Conservation (phyloP, 2,797 vertebrate genomes). For the Spea hammondii region DNA sequence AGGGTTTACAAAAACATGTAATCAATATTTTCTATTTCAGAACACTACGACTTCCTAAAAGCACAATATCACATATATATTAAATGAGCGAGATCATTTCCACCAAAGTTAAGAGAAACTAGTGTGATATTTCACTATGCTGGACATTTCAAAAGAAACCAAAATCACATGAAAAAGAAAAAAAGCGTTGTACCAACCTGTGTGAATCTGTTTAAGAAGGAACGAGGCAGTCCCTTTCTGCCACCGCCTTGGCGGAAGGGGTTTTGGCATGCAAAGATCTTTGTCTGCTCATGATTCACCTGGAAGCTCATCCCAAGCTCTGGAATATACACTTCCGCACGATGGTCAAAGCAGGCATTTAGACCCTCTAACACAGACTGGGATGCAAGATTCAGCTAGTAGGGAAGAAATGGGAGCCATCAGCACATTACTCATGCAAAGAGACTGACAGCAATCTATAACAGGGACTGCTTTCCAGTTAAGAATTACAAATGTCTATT, state of each 20-base stretch:
- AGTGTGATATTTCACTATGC: too few species aligned
- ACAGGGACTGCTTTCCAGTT: too few species aligned
- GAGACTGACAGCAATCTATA: too few species aligned
- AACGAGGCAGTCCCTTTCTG: conserved; percentile 91
- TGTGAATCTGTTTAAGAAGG: conserved; percentile 96
- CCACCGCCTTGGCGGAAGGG: conserved; percentile 94
- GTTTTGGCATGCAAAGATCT: conserved; percentile 97
- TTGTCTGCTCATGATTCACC: conserved; percentile 89
- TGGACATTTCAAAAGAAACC: background rate
- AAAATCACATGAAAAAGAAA: background rate
- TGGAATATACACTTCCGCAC: conserved; percentile 91
- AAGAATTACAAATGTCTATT: too few species aligned
- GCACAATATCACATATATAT: background rate
- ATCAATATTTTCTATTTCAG: background rate
- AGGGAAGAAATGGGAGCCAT: background rate
- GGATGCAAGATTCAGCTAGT: conserved; percentile 91
- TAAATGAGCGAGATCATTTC: background rate
- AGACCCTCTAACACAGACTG: conserved; percentile 95
- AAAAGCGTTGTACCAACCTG: conserved; percentile 71
- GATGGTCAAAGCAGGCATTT: conserved; percentile 95
- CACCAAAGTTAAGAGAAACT: background rate
- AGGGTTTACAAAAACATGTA: conserved; percentile 41
- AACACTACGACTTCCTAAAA: background rate
- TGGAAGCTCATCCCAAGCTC: conserved; percentile 91
- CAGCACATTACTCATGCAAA: too few species aligned